A percentile compares a stretch with the other conserved stretches of the same genome.
Conservation (phyloP, 1,140 invertebrate genomes). For the Drosophila pectinifera region DNA sequence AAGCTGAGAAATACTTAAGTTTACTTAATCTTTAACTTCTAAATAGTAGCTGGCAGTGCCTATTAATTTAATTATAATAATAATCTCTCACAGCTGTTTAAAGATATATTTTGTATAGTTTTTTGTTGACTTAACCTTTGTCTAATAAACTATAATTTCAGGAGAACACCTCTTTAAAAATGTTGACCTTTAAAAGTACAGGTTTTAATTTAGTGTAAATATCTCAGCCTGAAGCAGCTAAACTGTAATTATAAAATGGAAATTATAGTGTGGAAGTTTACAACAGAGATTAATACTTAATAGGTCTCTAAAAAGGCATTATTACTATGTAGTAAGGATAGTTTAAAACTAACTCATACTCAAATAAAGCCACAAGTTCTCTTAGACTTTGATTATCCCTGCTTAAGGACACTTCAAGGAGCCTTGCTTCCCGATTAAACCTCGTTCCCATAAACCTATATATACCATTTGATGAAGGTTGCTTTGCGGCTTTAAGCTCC, state of each 20-base stretch:
- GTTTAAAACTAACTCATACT: too few relatives aligned
- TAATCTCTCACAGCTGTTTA: too few relatives aligned
- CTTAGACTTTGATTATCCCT: neutral
- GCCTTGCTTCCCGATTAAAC: neutral
- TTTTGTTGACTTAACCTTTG: neutral
- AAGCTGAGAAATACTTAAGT: neutral
- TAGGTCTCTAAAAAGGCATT: neutral
- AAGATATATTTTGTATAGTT: too few relatives aligned
- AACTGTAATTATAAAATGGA: too few relatives aligned
- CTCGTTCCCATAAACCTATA: neutral
- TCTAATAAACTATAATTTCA: neutral
- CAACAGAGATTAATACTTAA: neutral
- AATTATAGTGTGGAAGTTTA: neutral
- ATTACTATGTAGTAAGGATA: too few relatives aligned
- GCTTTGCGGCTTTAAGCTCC: neutral
- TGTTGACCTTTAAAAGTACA: too few relatives aligned
- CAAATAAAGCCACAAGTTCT: neutral
- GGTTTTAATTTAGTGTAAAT: neutral
- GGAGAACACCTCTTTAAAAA: too few relatives aligned
- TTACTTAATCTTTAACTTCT: neutral
- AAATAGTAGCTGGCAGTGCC: too few relatives aligned
- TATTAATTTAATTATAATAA: neutral
- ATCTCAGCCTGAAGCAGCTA: neutral
- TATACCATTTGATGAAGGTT: neutral
- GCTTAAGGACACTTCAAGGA: neutral